Evolutionary conservation across 2,797 vertebrate species (phyloP).

Genomic region (Gadopsis marmoratus): DNA sequence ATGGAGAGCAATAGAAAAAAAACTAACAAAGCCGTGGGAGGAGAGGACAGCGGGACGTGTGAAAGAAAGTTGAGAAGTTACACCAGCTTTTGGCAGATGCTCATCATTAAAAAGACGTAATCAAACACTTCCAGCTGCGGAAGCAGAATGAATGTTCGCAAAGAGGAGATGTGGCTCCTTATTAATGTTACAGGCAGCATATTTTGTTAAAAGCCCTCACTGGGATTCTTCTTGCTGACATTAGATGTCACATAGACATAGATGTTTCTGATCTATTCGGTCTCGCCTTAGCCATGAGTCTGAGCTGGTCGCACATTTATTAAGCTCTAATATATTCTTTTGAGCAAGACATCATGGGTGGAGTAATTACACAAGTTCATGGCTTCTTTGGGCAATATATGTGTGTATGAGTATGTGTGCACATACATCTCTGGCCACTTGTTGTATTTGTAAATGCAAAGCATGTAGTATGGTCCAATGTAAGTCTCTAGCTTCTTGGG

Average conservation of each 20-base stretch:
- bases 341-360: constrained; percentile 5
- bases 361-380: constrained; percentile 4
- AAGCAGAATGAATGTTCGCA: constrained; percentile 32
- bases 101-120: constrained; percentile 40
- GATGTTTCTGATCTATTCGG: not conserved
- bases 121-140: constrained; percentile 41
- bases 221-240: not conserved
- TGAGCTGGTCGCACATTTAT: constrained; percentile 1
- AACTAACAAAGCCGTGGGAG: constrained; percentile 10
- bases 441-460: constrained; percentile 6
- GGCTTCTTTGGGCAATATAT: not conserved
- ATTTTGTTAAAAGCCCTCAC: constrained; percentile 28
- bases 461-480: not conserved
- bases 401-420: not conserved
- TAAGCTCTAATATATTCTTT: constrained; percentile 1
- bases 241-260: not conserved
- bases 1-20: not conserved
- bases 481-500: not conserved
- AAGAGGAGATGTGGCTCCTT: constrained; percentile 21
- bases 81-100: constrained; percentile 16
- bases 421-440: not conserved
- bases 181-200: constrained; percentile 41
- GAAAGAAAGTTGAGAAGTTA: constrained; percentile 22
- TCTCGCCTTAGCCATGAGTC: not conserved
- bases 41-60: constrained; percentile 18